phyloP scores from a whole-genome alignment of 2,113 vertebrate genomes.

The Phrynocephalus versicolor region DNA sequence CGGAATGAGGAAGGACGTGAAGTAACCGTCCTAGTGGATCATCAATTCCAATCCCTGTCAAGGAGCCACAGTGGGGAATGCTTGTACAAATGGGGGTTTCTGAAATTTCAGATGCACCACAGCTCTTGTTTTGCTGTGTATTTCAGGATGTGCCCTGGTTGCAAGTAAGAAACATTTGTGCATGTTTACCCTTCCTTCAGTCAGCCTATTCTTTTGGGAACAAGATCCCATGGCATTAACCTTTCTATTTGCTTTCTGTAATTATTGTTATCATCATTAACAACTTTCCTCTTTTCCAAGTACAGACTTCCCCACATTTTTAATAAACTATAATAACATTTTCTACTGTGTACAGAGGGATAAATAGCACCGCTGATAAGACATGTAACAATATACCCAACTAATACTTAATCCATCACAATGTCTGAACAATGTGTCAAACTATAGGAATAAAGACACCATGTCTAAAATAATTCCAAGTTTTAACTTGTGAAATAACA shows the following conservation, averaged over 20 bases:
- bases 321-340: conserved; percentile 7
- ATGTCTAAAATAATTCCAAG: conserved; percentile 10
- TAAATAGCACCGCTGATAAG: background rate
- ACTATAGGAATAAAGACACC: background rate
- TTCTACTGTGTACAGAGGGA: background rate
- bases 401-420: conserved; percentile 14
- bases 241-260: conserved; percentile 5
- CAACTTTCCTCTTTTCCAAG: background rate
- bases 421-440: background rate
- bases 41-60: too few species aligned
- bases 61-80: too few species aligned
- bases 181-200: background rate
- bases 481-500: conserved; percentile 17
- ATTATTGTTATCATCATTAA: conserved; percentile 25
- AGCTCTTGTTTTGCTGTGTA: background rate
- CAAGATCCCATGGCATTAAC: background rate
- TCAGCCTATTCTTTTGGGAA: background rate
- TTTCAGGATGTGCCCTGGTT: background rate
- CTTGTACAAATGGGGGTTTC: background rate
- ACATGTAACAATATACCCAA: background rate
- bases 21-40: too few species aligned
- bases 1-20: too few species aligned
- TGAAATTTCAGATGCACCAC: background rate
- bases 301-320: conserved; percentile 1
- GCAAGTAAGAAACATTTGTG: background rate